Base-by-base conservation (phyloP, 2,888 invertebrate species). In the Platynereis dumerilii region DNA sequence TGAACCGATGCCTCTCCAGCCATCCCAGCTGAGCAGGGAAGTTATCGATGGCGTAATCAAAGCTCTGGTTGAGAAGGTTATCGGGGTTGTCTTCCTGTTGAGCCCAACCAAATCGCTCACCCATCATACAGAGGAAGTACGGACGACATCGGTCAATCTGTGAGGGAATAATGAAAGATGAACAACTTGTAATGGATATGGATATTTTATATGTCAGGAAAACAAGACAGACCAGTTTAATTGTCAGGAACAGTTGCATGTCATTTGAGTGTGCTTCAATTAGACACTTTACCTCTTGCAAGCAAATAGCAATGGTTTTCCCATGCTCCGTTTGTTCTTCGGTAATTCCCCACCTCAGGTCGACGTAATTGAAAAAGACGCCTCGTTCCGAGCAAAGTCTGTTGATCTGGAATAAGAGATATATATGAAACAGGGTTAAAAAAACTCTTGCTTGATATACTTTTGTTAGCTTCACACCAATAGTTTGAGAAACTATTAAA, bases 61-160 rank as follows among this genome's bases (percentile, higher is more conserved):
- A 76, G 20, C 74, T 74, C 55, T 60, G 65, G 53, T 76, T 65
- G 1, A 78, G 70, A 15, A 74, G 53, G 1, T 73, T 64, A 60
- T 78, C 78, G 2, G 65, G 62, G 12, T 65, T 68, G 2, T 65
- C 74, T 17, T 60, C 34, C 54, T 52, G 66, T 63, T 76, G 76
- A 44, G 69, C 68, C 78, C 78, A 78, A 15, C 79, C 79, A 69
- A 77, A 79, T 20, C 78, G 66, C 26, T 77, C 74, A 3, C 79
- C 79, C 73, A 79, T 69, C 64, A 79, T 57, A 55, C 76, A 77
- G 20, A 79, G 70, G 61, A 79, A 79, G 65, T 78, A 78, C 3
- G 78, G 77, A 1, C 76, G 72, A 63, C 78, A 77, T 5, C 75
- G 69, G 0, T 76, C 76, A 68, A 78, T 78, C 78, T 78, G 58